Conservation (phyloP, 2,888 invertebrate genomes). For the Tetranychus piercei region DNA sequence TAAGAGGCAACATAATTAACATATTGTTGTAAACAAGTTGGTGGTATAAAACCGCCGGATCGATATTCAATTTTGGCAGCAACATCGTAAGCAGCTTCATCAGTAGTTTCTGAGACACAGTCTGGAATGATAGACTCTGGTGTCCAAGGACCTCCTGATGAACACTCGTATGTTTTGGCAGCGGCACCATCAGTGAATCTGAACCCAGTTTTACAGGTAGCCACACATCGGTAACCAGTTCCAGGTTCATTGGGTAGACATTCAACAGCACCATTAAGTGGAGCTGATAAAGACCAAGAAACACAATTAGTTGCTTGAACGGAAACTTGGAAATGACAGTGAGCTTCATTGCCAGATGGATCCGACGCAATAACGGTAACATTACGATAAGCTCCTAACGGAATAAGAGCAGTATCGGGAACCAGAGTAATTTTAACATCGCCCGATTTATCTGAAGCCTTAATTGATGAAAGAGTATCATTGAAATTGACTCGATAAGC, state of each 20-base stretch:
- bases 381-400: slow-evolving; percentile 31
- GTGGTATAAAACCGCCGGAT: slow-evolving; percentile 71
- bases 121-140: slow-evolving; percentile 79
- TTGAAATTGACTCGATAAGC: slow-evolving; percentile 78
- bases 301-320: slow-evolving; percentile 85
- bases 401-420: slow-evolving; percentile 63
- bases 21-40: slow-evolving; percentile 63
- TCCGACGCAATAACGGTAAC: slow-evolving; percentile 76
- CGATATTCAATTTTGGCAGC: slow-evolving; percentile 66
- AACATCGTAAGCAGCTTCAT: slow-evolving; percentile 83
- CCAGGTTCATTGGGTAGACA: slow-evolving; percentile 55
- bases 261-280: slow-evolving; percentile 68
- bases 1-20: slow-evolving; percentile 40
- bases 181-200: slow-evolving; percentile 76
- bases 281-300: slow-evolving; percentile 76
- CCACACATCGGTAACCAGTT: slow-evolving; percentile 54
- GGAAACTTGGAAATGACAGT: slow-evolving; percentile 78
- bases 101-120: slow-evolving; percentile 83
- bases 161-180: slow-evolving; percentile 65
- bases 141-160: slow-evolving; percentile 56
- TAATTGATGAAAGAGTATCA: slow-evolving; percentile 62
- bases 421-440: slow-evolving; percentile 49
- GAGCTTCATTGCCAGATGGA: slow-evolving; percentile 65
- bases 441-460: slow-evolving; percentile 68
- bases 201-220: slow-evolving; percentile 68